Conservation (phyloP, 1,140 invertebrate genomes). For the Sarcophaga bullata region DNA sequence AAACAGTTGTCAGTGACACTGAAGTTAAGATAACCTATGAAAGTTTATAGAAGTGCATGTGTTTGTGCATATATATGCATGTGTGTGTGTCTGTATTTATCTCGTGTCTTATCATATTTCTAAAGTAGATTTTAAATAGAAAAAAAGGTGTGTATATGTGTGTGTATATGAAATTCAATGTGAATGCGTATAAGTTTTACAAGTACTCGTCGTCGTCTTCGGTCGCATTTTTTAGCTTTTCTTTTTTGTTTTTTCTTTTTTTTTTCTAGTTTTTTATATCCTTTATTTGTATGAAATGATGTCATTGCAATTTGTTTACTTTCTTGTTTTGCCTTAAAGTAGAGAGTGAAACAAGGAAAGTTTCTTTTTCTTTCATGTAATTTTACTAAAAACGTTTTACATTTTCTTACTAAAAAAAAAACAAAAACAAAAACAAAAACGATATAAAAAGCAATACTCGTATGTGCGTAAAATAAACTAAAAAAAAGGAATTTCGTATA, state of each 20-base stretch:
- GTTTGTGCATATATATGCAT: too few species aligned
- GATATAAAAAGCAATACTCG: too few species aligned
- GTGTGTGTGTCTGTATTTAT: background rate
- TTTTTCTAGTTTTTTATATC: too few species aligned
- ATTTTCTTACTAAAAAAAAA: background rate
- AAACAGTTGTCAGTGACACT: too few species aligned
- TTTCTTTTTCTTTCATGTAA: background rate
- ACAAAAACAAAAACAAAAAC: background rate
- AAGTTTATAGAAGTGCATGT: too few species aligned
- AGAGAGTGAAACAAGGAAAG: background rate
- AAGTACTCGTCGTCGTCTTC: too few species aligned
- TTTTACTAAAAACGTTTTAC: slow-evolving; percentile 17
- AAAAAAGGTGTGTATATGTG: background rate
- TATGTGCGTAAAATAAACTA: background rate
- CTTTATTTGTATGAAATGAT: background rate
- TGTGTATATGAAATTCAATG: too few species aligned
- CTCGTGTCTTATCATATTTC: background rate
- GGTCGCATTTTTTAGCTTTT: too few species aligned
- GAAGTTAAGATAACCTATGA: too few species aligned
- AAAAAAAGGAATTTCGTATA: background rate
- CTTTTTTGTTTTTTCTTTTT: too few species aligned
- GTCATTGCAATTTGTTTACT: slow-evolving; percentile 21
- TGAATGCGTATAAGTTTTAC: too few species aligned
- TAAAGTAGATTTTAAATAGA: slow-evolving; percentile 15
- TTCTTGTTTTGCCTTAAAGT: slow-evolving; percentile 13